Conservation (phyloP, 53 echinoderm and acorn worm species). For the Echinometra lucunter region DNA sequence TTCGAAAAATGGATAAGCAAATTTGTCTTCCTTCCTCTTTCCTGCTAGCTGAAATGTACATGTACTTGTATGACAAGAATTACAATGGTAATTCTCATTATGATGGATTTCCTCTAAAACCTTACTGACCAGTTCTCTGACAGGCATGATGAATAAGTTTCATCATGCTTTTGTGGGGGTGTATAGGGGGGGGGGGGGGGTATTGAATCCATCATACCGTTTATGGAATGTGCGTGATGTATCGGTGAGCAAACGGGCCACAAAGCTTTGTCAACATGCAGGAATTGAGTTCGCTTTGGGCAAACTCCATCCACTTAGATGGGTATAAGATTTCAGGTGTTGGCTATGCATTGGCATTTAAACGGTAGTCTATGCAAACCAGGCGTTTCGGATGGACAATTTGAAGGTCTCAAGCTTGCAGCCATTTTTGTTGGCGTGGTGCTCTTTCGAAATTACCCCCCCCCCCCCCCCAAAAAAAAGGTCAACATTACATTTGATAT, state of each 20-base stretch:
- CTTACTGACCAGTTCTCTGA: neutral
- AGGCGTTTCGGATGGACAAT: neutral
- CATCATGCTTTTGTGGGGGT: neutral
- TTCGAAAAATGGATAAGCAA: neutral
- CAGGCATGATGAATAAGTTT: constrained; percentile 46
- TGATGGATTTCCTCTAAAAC: neutral
- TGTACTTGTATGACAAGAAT: neutral
- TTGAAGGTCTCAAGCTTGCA: neutral
- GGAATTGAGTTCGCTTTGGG: constrained; percentile 66
- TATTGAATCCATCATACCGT: constrained; percentile 24
- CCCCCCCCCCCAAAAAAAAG: too few species aligned
- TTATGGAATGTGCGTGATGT: constrained; percentile 58
- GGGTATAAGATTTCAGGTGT: constrained; percentile 60
- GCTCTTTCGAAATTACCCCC: neutral
- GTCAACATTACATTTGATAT: neutral
- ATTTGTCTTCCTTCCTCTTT: neutral
- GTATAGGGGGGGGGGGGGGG: constrained; percentile 1
- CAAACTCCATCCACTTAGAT: constrained; percentile 66
- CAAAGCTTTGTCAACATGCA: constrained; percentile 65
- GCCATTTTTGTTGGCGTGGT: neutral
- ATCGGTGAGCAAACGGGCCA: constrained; percentile 57
- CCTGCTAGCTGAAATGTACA: neutral
- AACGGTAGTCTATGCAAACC: constrained; percentile 24
- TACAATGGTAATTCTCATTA: constrained; percentile 12
- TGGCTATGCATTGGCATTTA: constrained; percentile 55